A percentile compares a stretch with the other conserved stretches of the same genome.
Conservation (phyloP, 1,140 invertebrate genomes). For the Helicorthomorpha holstii region DNA sequence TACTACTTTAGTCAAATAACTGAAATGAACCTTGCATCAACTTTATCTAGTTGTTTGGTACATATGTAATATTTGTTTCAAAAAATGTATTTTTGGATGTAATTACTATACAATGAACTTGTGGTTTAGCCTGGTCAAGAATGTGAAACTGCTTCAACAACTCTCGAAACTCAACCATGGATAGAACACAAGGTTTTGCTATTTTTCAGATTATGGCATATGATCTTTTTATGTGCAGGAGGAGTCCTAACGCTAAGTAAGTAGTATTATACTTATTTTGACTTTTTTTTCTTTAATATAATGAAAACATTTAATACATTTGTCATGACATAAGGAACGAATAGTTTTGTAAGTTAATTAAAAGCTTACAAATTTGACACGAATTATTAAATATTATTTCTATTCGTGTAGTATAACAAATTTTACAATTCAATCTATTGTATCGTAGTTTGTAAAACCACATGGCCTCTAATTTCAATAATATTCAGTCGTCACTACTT, state of each 20-base stretch:
- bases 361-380: not conserved
- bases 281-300: not conserved
- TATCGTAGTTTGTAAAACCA: not conserved
- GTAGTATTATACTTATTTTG: slow-evolving; percentile 3
- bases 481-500: not conserved
- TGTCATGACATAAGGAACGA: not conserved
- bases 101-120: no score
- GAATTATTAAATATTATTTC: not conserved
- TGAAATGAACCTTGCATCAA: no score
- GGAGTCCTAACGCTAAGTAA: slow-evolving; percentile 19
- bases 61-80: no score
- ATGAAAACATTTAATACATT: not conserved
- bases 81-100: no score
- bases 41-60: no score
- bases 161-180: slow-evolving; percentile 14
- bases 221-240: slow-evolving; percentile 21
- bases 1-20: no score
- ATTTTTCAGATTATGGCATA: slow-evolving; percentile 26
- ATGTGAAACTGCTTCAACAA: no score
- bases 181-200: slow-evolving; percentile 22
- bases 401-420: not conserved
- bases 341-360: not conserved
- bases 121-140: no score
- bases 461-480: no score
- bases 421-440: not conserved